Base-by-base conservation (phyloP, 2,113 vertebrate genomes). In the Mirounga angustirostris region DNA sequence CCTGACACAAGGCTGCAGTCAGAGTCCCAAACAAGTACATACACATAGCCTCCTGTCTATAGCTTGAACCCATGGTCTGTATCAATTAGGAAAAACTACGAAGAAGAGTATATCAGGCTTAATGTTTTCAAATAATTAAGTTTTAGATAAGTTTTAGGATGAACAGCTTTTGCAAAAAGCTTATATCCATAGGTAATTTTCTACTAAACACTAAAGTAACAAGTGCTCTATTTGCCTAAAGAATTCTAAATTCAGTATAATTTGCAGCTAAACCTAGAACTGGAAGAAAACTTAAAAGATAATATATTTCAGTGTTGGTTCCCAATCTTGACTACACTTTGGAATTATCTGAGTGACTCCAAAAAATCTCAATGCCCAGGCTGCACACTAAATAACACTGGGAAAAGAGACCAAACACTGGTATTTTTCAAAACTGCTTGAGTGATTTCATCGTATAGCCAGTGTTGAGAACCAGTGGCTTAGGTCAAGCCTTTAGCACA, bases 1-100 rank as follows among this genome's bases (percentile, higher is more conserved):
- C 33, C 87, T 85, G 95, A 97, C 94, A 86, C 58, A 94, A 52
- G 63, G 36, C 89, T 95, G 10, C 54, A 97, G 94, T 89, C 56
- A 96, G 82, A 93, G 58, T 43, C 61, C 67, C 81, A 65, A 94
- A 87, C 96, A 93, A 94, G 97, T 84, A 83, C 16, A 33, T 84
- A 84, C 83, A 80, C 56, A 81, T 54, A 83, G 28, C 86, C 52
- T 87, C 22, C 36, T 71, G 56, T 65, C 79, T 76, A 40, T 89
- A 94, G 50, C 63, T 85, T 91, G 56, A 91, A 81, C 7, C 69
- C 11, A 3, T 46, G n/a, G 63, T 52, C 46, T 96, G 4, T 30
- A 80, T 95, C 58, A 79, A 56, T 10, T 26, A 50, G 43, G 82
- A 84, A 76, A 96, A 83, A 33, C 36, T 79, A 54, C 61, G 36